Percentiles rank a stretch among this genome's conserved stretches.
phyloP scores from a whole-genome alignment of 2,113 vertebrate genomes.

The Phyllopteryx taeniolatus region DNA sequence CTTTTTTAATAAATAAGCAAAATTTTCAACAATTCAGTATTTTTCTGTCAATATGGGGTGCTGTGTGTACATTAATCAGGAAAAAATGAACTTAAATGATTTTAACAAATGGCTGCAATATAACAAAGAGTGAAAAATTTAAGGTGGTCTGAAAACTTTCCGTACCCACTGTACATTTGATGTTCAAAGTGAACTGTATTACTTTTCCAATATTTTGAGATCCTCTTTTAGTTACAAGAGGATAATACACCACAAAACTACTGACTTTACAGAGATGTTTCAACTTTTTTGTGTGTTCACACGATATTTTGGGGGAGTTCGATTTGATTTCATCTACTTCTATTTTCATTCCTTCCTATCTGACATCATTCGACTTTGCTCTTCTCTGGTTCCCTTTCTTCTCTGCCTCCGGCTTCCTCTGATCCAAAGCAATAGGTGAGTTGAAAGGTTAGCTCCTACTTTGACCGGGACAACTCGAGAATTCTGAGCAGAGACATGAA shows the following conservation, averaged over 20 bases:
- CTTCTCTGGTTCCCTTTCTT: slow-evolving; percentile 19
- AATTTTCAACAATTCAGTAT: no score
- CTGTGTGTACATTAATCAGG: no score
- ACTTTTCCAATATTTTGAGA: neutral
- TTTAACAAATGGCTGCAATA: no score
- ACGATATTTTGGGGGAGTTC: neutral
- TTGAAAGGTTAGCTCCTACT: slow-evolving; percentile 51
- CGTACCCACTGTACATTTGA: no score
- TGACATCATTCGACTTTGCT: slow-evolving; percentile 43
- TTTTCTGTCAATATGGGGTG: no score
- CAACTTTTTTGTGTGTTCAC: neutral
- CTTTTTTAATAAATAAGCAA: no score
- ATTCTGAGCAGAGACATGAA: slow-evolving; percentile 29
- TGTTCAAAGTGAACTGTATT: slow-evolving; percentile 25
- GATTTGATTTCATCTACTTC: slow-evolving; percentile 32
- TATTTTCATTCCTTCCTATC: slow-evolving; percentile 44
- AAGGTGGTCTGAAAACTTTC: no score
- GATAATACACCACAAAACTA: neutral
- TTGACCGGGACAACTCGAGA: slow-evolving; percentile 40
- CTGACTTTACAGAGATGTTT: neutral
- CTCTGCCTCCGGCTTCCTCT: slow-evolving; percentile 31
- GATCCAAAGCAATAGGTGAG: slow-evolving; percentile 52
- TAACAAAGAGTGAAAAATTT: no score
- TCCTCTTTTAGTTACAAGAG: neutral
- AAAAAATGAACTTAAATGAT: no score